A percentile compares a stretch with the other conserved stretches of the same genome.
Conservation (phyloP, 2,888 invertebrate species). For the Drosophila borborema region DNA sequence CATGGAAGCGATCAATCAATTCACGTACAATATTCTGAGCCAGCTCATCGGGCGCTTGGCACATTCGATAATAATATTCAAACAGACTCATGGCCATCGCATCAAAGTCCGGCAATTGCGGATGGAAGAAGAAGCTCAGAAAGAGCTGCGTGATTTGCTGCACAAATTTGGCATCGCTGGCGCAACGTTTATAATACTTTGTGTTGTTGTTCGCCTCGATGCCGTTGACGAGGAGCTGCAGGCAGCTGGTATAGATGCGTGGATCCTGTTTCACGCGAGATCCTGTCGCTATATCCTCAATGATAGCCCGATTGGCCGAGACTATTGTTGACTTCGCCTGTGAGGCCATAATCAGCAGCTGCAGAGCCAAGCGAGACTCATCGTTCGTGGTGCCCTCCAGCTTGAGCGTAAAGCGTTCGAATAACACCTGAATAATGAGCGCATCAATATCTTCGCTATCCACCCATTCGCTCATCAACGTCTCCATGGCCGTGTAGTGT, state of each 20-base stretch:
- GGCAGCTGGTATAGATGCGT: constrained; percentile 80
- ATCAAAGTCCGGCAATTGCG: constrained; percentile 86
- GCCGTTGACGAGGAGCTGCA: constrained; percentile 82
- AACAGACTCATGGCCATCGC: constrained; percentile 86
- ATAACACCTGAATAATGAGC: constrained; percentile 89
- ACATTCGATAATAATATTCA: constrained; percentile 87
- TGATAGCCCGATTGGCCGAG: constrained; percentile 89
- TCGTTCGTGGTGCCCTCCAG: constrained; percentile 89
- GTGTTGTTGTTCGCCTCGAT: constrained; percentile 79
- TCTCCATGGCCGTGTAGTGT: constrained; percentile 88
- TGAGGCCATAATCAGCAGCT: constrained; percentile 92
- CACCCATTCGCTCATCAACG: constrained; percentile 88
- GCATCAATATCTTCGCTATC: constrained; percentile 87
- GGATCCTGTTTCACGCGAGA: constrained; percentile 83
- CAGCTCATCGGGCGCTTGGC: constrained; percentile 87
- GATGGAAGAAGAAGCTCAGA: constrained; percentile 85
- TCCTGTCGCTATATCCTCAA: constrained; percentile 90
- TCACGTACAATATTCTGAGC: constrained; percentile 86
- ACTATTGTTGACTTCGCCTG: constrained; percentile 88
- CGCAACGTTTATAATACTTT: constrained; percentile 83
- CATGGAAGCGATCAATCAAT: constrained; percentile 86
- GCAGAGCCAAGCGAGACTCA: constrained; percentile 91
- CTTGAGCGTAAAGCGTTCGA: constrained; percentile 93
- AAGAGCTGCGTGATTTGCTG: constrained; percentile 84
- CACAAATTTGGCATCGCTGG: constrained; percentile 75